Evolutionary conservation across 2,888 invertebrate species (phyloP), one percentile per base, ranked within the genome.

Genomic region (Dryomyza anilis): DNA sequence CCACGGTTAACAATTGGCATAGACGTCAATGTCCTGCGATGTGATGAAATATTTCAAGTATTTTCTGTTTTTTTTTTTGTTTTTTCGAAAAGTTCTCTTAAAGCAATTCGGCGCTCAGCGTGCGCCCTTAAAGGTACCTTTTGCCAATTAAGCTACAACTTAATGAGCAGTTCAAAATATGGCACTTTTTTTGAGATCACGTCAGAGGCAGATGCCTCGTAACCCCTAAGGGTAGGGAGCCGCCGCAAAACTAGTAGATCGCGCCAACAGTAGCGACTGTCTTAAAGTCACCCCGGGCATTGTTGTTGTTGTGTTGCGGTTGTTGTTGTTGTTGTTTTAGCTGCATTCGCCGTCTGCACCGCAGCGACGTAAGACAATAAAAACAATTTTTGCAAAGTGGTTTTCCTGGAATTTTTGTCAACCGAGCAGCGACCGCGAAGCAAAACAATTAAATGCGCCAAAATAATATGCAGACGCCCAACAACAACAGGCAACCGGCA

Each of bases 321-420:
- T 33, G 33, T 33, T 33, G 33, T 33, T 33, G 12, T 33, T 8
- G 33, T 33, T 33, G 6, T 6, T 33, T 33, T 33, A 6, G 33
- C 12, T 33, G 6, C 33, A 12, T 33, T 6, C 12, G 33, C 7
- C 33, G 33, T 33, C 33, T 8, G 33, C 33, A 6, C 33, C 33
- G 33, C 6, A 33, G 60, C 55, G 39, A 60, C 33, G 39, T 16
- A 61, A 52, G 52, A 61, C 61, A 52, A 52, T 53, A 53, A 65
- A 63, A 58, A 64, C 62, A 69, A 65, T 68, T 70, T 70, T 70
- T 70, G 70, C 72, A 70, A 70, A 71, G 71, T 72, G 70, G 70
- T 76, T 74, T 80, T 80, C 78, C 79, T 73, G 79, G 79, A 79
- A 79, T 78, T 73, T n/a, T 63, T 56, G 63, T 46, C 56, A 63